Conservation (phyloP, 2,113 vertebrate species). For the Oryzias melastigma region DNA sequence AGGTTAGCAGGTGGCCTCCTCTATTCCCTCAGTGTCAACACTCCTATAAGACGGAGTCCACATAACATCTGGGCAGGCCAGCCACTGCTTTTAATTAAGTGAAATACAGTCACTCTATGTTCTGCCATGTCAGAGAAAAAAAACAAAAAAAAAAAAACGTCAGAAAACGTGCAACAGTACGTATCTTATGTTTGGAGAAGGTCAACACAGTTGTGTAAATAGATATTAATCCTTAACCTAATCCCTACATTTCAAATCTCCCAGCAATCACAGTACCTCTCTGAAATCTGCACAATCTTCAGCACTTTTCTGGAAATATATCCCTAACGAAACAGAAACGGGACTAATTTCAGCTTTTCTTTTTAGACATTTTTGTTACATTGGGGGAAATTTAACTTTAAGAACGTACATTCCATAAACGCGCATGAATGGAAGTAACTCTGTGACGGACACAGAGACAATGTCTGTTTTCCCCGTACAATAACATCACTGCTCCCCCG, state of each 20-base stretch:
- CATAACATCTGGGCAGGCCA: conserved; percentile 84
- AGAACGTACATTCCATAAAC: background rate
- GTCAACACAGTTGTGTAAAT: conserved; percentile 83
- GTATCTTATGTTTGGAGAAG: conserved; percentile 76
- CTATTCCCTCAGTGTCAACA: conserved; percentile 88
- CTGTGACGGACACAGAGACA: no score
- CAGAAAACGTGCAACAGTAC: conserved; percentile 69
- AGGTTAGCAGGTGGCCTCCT: conserved; percentile 92
- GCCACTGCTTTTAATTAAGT: conserved; percentile 90
- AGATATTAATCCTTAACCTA: conserved; percentile 79
- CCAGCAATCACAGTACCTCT: conserved; percentile 38
- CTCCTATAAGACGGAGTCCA: conserved; percentile 79
- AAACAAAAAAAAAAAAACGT: conserved; percentile 44
- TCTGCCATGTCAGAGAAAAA: conserved; percentile 74
- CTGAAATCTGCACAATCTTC: conserved; percentile 46
- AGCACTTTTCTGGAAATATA: conserved; percentile 27
- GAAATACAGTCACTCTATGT: conserved; percentile 81
- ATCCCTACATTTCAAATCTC: conserved; percentile 73
- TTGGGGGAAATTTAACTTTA: conserved; percentile 12
- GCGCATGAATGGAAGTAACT: no score
- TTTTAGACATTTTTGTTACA: conserved; percentile 23
- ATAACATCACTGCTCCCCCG: conserved; percentile 76
- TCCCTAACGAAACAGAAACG: conserved; percentile 12
- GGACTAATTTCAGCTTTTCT: conserved; percentile 21
- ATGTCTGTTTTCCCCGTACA: conserved; percentile 37